Conservation (phyloP, 2,113 vertebrate genomes). For the Rhinolophus ferrumequinum region DNA sequence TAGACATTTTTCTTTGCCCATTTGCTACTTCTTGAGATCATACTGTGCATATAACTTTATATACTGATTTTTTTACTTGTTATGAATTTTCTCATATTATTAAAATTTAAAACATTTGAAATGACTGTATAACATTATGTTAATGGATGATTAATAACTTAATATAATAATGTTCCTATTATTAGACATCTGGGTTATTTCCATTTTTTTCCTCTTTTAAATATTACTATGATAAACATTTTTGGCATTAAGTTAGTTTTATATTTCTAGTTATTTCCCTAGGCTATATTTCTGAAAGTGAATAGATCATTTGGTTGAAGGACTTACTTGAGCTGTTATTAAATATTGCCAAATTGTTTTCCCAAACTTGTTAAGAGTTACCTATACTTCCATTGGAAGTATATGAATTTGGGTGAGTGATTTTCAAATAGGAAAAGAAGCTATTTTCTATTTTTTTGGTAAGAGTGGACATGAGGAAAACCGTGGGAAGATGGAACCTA, state of each 20-base stretch:
- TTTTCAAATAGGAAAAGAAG: background rate
- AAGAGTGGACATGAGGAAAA: background rate
- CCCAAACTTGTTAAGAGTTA: background rate
- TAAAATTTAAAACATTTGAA: background rate
- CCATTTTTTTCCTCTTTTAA: background rate
- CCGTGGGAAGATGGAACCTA: background rate
- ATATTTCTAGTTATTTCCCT: constrained; percentile 3
- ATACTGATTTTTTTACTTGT: background rate
- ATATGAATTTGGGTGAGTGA: too few species aligned
- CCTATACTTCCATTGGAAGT: background rate
- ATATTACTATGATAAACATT: background rate
- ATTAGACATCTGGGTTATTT: background rate
- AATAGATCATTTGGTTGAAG: background rate
- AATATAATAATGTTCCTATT: background rate
- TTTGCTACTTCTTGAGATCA: background rate
- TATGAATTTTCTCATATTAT: background rate
- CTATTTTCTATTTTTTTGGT: background rate
- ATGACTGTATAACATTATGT: background rate
- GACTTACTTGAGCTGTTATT: background rate
- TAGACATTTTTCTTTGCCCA: background rate
- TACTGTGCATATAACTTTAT: background rate
- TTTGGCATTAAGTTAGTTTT: background rate
- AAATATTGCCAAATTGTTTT: background rate
- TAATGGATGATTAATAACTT: background rate
- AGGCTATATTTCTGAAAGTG: background rate